Evolutionary conservation across 2,797 vertebrate genomes (phyloP).

Genomic region (Cephalopachus bancanus): DNA sequence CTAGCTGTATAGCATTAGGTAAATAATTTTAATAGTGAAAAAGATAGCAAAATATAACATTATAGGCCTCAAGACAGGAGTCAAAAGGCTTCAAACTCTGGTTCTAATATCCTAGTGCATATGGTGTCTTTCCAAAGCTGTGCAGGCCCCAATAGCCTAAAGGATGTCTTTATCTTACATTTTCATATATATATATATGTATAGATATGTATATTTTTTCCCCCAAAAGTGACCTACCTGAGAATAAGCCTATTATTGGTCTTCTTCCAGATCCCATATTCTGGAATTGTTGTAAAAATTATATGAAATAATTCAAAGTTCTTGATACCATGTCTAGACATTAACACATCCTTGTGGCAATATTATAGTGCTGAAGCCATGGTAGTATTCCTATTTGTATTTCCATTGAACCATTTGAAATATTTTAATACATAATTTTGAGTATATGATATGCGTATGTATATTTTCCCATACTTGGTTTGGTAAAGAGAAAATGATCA

Average conservation of each 20-base stretch:
- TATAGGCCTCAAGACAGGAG: background rate
- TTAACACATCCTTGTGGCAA: background rate
- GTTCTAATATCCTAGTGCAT: background rate
- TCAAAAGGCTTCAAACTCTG: background rate
- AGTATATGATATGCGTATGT: background rate
- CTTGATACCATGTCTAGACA: background rate
- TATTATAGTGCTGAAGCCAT: background rate
- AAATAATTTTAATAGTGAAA: background rate
- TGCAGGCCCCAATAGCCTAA: background rate
- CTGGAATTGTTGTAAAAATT: background rate
- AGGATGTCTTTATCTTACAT: background rate
- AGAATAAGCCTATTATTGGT: background rate
- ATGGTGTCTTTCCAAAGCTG: background rate
- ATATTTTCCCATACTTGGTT: background rate
- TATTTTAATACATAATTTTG: background rate
- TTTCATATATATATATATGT: background rate
- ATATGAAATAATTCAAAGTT: background rate
- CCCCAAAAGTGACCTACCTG: background rate
- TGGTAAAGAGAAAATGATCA: background rate
- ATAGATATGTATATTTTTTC: background rate
- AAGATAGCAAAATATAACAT: background rate
- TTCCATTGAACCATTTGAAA: background rate
- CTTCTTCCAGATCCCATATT: background rate
- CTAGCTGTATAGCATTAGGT: background rate
- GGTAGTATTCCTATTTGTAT: background rate